Evolutionary conservation across 2,888 invertebrate genomes (phyloP).

Genomic region (Ceratothoa steindachneri): DNA sequence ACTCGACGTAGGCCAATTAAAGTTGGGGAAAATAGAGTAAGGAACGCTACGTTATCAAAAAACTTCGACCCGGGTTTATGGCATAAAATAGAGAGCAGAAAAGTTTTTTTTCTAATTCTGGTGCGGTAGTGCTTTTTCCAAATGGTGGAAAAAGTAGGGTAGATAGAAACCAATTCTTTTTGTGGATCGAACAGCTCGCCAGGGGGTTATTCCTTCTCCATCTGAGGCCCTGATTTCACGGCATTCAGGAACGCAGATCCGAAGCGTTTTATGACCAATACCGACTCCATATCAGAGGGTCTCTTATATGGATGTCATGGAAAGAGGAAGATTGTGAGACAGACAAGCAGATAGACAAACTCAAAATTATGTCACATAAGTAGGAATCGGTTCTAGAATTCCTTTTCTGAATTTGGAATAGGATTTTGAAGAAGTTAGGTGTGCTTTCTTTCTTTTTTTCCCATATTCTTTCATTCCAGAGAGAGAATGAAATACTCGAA

Average conservation of each 20-base stretch:
- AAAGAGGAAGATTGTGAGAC: too few relatives aligned
- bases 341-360: too few relatives aligned
- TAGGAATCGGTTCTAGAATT: too few relatives aligned
- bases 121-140: neutral
- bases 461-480: too few relatives aligned
- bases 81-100: neutral
- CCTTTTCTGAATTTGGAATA: too few relatives aligned
- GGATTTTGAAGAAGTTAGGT: too few relatives aligned
- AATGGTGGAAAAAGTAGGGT: neutral
- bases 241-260: neutral
- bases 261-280: neutral
- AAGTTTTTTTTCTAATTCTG: neutral
- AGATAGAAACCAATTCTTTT: neutral
- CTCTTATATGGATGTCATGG: neutral
- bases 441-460: too few relatives aligned
- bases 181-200: neutral
- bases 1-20: neutral
- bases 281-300: neutral
- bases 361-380: too few relatives aligned
- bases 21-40: neutral
- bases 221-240: neutral
- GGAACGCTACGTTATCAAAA: neutral
- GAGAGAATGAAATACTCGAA: too few relatives aligned
- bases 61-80: neutral
- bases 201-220: neutral